A percentile compares a stretch with the other conserved stretches of the same genome.
phyloP scores from a whole-genome alignment of 1,140 invertebrate genomes.

The Cherax destructor region DNA sequence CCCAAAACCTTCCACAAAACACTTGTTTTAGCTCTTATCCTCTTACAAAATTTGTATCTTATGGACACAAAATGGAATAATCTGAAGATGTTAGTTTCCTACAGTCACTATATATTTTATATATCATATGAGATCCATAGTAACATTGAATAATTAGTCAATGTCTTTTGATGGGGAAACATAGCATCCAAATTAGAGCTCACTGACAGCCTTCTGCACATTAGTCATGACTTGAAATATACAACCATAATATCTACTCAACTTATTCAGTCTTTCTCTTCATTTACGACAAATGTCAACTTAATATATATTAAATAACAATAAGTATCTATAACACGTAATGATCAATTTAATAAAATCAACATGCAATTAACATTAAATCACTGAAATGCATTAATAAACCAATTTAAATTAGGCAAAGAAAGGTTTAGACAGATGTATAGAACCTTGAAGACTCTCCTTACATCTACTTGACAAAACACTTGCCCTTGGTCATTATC shows the following conservation, averaged over 20 bases:
- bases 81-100: slow-evolving; percentile 42
- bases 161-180: slow-evolving; percentile 53
- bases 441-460: slow-evolving; percentile 37
- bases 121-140: slow-evolving; percentile 52
- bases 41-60: slow-evolving; percentile 45
- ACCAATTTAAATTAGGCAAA: slow-evolving; percentile 31
- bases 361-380: slow-evolving; percentile 36
- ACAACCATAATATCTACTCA: slow-evolving; percentile 43
- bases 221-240: slow-evolving; percentile 30
- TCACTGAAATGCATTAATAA: slow-evolving; percentile 25
- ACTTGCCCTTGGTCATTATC: slow-evolving; percentile 54
- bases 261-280: slow-evolving; percentile 16
- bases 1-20: background rate
- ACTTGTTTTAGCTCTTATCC: slow-evolving; percentile 24
- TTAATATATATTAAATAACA: slow-evolving; percentile 4
- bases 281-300: slow-evolving; percentile 35
- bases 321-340: slow-evolving; percentile 21
- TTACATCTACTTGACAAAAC: slow-evolving; percentile 28
- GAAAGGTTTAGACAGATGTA: slow-evolving; percentile 7
- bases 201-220: slow-evolving; percentile 21
- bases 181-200: slow-evolving; percentile 40
- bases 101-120: slow-evolving; percentile 48
- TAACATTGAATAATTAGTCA: slow-evolving; percentile 50
- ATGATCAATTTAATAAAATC: slow-evolving; percentile 28
- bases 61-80: slow-evolving; percentile 44